Evolutionary conservation across 2,797 vertebrate genomes (phyloP).

Genomic region (Melanotaenia boesemani): DNA sequence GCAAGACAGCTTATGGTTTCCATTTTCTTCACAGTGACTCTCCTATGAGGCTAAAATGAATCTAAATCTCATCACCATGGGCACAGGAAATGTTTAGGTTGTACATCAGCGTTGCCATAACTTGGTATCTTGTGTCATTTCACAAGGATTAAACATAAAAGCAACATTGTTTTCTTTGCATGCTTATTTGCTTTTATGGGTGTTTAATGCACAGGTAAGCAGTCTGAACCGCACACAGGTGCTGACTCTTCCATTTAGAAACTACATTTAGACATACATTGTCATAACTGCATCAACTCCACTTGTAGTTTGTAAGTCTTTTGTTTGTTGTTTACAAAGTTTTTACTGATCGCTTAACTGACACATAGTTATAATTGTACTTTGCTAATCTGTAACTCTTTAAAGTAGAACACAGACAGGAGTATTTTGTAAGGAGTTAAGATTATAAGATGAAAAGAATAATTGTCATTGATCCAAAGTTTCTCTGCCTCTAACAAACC

Average conservation of each 20-base stretch:
- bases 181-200: conserved; percentile 29
- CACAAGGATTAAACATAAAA: conserved; percentile 13
- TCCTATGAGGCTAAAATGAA: conserved; percentile 19
- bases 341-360: conserved; percentile 34
- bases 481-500: conserved; percentile 33
- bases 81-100: conserved; percentile 12
- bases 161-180: conserved; percentile 26
- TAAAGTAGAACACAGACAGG: conserved; percentile 23
- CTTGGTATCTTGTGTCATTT: conserved; percentile 19
- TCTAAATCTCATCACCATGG: conserved; percentile 16
- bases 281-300: conserved; percentile 35
- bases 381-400: conserved; percentile 56
- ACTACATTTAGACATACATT: conserved; percentile 9
- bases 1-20: conserved; percentile 21
- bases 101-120: conserved; percentile 6
- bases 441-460: conserved; percentile 15
- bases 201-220: conserved; percentile 13
- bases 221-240: conserved; percentile 29
- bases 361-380: conserved; percentile 46
- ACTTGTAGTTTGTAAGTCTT: conserved; percentile 39
- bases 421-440: conserved; percentile 33
- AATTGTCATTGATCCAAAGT: conserved; percentile 46
- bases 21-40: conserved; percentile 20
- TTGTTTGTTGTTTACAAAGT: not conserved
- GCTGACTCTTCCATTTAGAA: conserved; percentile 33